Evolutionary conservation across 2,113 vertebrate species (phyloP).

Genomic region (Nymphicus hollandicus): DNA sequence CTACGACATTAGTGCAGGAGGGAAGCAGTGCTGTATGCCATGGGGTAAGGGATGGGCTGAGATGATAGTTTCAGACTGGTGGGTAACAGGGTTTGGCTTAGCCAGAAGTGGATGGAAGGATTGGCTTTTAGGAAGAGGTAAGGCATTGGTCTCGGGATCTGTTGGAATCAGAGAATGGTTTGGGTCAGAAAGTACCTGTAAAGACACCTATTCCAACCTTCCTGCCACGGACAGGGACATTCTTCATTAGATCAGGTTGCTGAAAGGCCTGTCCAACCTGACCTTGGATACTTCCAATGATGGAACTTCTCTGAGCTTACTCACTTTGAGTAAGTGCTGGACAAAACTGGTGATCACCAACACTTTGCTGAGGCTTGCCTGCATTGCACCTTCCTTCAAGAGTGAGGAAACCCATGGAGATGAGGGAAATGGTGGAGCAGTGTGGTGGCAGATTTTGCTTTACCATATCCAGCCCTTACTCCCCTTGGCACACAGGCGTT

Average conservation of each 20-base stretch:
- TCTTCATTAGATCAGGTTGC: neutral
- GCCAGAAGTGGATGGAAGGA: neutral
- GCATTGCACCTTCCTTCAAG: neutral
- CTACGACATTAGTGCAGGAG: fast-evolving
- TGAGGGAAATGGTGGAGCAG: neutral
- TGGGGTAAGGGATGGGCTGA: neutral
- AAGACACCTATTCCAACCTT: neutral
- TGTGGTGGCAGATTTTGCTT: neutral
- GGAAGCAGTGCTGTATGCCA: neutral
- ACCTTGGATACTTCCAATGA: neutral
- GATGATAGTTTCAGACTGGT: neutral
- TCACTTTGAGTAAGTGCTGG: neutral
- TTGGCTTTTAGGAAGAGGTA: neutral
- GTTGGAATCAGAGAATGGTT: neutral
- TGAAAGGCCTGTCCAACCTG: fast-evolving
- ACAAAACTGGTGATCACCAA: neutral
- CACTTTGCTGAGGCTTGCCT: neutral
- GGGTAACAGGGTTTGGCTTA: neutral
- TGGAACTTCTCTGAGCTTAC: neutral
- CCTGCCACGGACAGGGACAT: neutral
- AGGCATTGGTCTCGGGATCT: neutral
- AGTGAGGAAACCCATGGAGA: neutral
- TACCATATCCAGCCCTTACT: neutral
- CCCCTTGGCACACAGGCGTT: neutral
- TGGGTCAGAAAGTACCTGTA: neutral